phyloP scores from a whole-genome alignment of 2,888 invertebrate genomes.

The Tineola bisselliella region DNA sequence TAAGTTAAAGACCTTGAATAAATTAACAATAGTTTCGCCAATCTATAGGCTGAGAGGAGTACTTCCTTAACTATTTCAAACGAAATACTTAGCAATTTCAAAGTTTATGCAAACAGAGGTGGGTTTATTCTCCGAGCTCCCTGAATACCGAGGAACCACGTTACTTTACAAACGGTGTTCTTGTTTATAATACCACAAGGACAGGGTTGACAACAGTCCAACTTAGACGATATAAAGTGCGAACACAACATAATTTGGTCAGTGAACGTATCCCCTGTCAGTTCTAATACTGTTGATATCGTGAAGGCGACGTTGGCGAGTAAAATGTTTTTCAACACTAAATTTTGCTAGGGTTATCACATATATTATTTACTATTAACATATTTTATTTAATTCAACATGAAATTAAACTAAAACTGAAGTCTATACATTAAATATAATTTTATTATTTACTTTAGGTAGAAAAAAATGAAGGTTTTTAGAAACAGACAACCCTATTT shows the following conservation, averaged over 20 bases:
- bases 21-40: constrained; percentile 4
- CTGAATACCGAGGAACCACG: constrained; percentile 1
- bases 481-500: constrained; percentile 3
- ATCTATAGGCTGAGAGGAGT: neutral
- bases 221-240: neutral
- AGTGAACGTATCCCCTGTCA: neutral
- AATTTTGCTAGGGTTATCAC: neutral
- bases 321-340: neutral
- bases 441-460: neutral
- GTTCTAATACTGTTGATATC: neutral
- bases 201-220: constrained; percentile 1
- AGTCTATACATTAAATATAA: neutral
- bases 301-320: neutral
- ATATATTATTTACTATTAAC: neutral
- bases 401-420: neutral
- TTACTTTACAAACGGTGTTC: constrained; percentile 1
- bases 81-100: constrained; percentile 5
- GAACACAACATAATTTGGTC: neutral
- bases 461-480: neutral
- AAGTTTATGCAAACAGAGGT: constrained; percentile 10
- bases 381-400: neutral
- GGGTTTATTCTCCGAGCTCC: neutral
- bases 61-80: constrained; percentile 1
- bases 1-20: neutral
- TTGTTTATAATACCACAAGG: constrained; percentile 10